These are phyloP conservation scores for Mercenaria mercenaria DNA, from an alignment of 1,140 invertebrate species.

Conservation along the genomic window DNA sequence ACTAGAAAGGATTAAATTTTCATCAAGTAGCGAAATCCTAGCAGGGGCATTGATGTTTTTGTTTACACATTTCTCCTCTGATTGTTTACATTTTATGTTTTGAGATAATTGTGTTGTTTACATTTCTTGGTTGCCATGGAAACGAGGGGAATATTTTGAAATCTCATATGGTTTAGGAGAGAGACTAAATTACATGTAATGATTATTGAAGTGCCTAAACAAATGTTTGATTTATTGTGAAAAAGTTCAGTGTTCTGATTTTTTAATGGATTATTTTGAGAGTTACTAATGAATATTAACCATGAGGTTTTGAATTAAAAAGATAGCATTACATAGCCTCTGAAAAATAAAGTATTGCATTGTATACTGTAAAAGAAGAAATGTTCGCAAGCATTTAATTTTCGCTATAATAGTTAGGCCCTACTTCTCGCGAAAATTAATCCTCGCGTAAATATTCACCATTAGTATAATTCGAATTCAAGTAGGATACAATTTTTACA, in stretches of 20 bases:
- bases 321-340: too few species aligned
- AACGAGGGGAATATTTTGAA: slow-evolving; percentile 37
- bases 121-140: slow-evolving; percentile 64
- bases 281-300: too few species aligned
- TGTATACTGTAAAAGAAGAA: too few species aligned
- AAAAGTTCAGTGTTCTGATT: slow-evolving; percentile 4
- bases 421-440: too few species aligned
- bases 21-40: slow-evolving; percentile 61
- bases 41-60: slow-evolving; percentile 56
- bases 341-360: too few species aligned
- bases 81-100: slow-evolving; percentile 67
- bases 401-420: too few species aligned
- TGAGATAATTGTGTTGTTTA: slow-evolving; percentile 64
- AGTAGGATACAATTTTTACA: too few species aligned
- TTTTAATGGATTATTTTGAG: background rate
- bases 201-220: slow-evolving; percentile 10
- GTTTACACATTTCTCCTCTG: slow-evolving; percentile 42
- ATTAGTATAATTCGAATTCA: too few species aligned
- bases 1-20: slow-evolving; percentile 53
- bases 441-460: too few species aligned
- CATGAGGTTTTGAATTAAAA: too few species aligned
- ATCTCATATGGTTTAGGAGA: slow-evolving; percentile 36
- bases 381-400: too few species aligned
- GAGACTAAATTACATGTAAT: slow-evolving; percentile 30
- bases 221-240: slow-evolving; percentile 3